phyloP scores from a whole-genome alignment of 2,888 invertebrate species.

The Lasioglossum zephyrum region DNA sequence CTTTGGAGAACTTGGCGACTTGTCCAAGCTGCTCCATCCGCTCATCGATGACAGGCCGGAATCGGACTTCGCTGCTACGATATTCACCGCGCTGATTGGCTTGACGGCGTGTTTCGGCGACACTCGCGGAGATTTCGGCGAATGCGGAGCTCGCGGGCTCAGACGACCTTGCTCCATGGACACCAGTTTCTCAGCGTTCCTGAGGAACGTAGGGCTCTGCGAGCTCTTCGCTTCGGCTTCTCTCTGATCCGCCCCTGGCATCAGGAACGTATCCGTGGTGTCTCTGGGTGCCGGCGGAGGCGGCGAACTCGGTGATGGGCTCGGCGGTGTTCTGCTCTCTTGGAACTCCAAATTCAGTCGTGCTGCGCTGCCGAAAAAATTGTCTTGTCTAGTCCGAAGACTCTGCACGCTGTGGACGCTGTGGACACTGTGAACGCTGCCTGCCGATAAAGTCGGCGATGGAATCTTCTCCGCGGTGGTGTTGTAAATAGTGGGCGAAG shows the following conservation, averaged over 20 bases:
- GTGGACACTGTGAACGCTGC: constrained; percentile 82
- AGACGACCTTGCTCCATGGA: constrained; percentile 86
- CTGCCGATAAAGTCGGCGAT: constrained; percentile 88
- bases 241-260: constrained; percentile 79
- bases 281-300: constrained; percentile 93
- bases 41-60: constrained; percentile 95
- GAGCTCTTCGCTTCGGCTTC: constrained; percentile 75
- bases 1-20: constrained; percentile 93
- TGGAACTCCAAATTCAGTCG: constrained; percentile 85
- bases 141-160: constrained; percentile 88
- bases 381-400: constrained; percentile 87
- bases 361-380: constrained; percentile 86
- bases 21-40: constrained; percentile 93
- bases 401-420: constrained; percentile 76
- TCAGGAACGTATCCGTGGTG: constrained; percentile 85
- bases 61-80: constrained; percentile 92
- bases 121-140: constrained; percentile 90
- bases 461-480: constrained; percentile 86
- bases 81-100: constrained; percentile 85
- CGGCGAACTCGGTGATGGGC: constrained; percentile 88
- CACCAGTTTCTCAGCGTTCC: constrained; percentile 80
- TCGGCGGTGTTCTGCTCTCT: constrained; percentile 84
- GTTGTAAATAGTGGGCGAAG: constrained; percentile 86
- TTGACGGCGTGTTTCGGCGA: constrained; percentile 89
- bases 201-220: constrained; percentile 84